Base-by-base conservation (phyloP, 2,113 vertebrate species). In the Procapra przewalskii region DNA sequence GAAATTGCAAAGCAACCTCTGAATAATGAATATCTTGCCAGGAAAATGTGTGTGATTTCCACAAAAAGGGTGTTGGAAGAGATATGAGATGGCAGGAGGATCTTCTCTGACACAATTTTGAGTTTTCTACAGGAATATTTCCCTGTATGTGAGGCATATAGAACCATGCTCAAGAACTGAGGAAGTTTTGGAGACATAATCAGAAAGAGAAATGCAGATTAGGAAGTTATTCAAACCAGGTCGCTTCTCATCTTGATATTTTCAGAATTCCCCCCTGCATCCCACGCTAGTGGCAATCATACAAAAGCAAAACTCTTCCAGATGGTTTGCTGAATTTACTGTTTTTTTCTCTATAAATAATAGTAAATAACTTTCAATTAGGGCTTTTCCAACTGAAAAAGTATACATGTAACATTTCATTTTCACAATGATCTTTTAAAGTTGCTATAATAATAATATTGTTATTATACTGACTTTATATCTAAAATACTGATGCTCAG, bases 261-360 rank as follows among this genome's bases (percentile, higher is more conserved):
- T 85, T 48, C 64, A 64, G 54, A 77, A 10, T 31, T 75, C 84
- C 50, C 48, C 55, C 67, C 36, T 88, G 75, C 21, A 57, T 55
- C 89, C 36, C 11, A 12, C 45, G 14, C 55, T 75, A 59, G 86
- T 14, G 48, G 85, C 62, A 91, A 71, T 17, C 5, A 0, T 33
- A 64, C 29, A 55, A 92, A 91, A 94, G 31, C 23, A 97, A 90
- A 95, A 11, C n/a, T 97, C 96, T 94, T 94, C 94, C 94, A 96
- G 82, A 98, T 96, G 86, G 64, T 57, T 95, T 33, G 8, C 29
- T 40, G 29, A 89, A 75, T 52, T 94, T 71, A 19, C 33, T 90
- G 19, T n/a, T 52, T 27, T 85, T 9, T 21, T 4, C 12, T 19
- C 21, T 33, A 33, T 36, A 89, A 52, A 27, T 48, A 57, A 71